phyloP scores from a whole-genome alignment of 2,113 vertebrate genomes.

The Lanius ludovicianus region DNA sequence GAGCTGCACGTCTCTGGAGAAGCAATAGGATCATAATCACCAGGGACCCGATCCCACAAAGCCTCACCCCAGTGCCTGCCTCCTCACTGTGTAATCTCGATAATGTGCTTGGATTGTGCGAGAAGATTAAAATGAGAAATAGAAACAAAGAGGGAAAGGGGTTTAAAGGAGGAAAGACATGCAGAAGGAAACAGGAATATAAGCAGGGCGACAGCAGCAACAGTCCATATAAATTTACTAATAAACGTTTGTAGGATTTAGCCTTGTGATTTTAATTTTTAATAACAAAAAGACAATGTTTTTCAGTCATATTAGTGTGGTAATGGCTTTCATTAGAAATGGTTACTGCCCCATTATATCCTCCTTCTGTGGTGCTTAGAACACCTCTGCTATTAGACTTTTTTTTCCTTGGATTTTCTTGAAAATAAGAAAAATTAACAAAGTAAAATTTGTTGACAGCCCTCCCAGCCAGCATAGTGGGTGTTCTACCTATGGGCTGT shows the following conservation, averaged over 20 bases:
- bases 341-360: constrained; percentile 9
- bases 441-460: constrained; percentile 80
- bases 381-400: constrained; percentile 56
- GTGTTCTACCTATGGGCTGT: constrained; percentile 74
- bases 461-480: constrained; percentile 52
- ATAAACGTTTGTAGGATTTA: background rate
- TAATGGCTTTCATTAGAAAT: background rate
- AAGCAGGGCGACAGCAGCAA: background rate
- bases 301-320: background rate
- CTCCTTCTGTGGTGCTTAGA: constrained; percentile 8
- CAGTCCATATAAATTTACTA: background rate
- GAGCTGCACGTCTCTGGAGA: background rate
- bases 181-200: background rate
- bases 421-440: constrained; percentile 78
- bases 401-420: constrained; percentile 40
- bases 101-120: background rate
- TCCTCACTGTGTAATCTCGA: background rate
- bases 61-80: background rate
- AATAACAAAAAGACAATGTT: background rate
- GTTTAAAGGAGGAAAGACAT: background rate
- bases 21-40: background rate
- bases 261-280: background rate
- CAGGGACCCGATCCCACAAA: background rate
- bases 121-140: background rate
- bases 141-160: background rate